phyloP scores from a whole-genome alignment of 2,888 invertebrate genomes.

The Dilophus febrilis region DNA sequence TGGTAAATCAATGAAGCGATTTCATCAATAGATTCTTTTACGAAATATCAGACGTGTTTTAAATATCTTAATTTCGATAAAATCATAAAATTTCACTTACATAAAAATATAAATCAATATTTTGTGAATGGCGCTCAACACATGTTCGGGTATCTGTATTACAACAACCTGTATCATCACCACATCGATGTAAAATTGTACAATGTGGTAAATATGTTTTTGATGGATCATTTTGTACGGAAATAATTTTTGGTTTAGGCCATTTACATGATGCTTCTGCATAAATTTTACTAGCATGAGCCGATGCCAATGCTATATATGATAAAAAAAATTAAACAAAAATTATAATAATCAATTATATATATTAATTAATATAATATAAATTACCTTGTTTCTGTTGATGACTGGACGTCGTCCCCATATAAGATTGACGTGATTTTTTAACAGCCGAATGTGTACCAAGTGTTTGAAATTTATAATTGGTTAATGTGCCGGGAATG shows the following conservation, averaged over 20 bases:
- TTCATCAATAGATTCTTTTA: too few species aligned
- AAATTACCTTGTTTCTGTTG: constrained; percentile 19
- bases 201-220: constrained; percentile 71
- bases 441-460: constrained; percentile 22
- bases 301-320: constrained; percentile 21
- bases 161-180: constrained; percentile 80
- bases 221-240: constrained; percentile 41
- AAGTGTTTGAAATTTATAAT: constrained; percentile 21
- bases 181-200: constrained; percentile 71
- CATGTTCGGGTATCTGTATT: constrained; percentile 51
- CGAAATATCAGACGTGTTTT: too few species aligned
- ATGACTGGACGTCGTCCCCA: constrained; percentile 18
- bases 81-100: too few species aligned
- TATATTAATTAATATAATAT: background rate
- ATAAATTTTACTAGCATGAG: constrained; percentile 20
- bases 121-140: constrained; percentile 53
- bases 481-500: constrained; percentile 21
- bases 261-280: constrained; percentile 20
- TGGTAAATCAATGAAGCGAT: too few species aligned
- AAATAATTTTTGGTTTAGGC: constrained; percentile 59
- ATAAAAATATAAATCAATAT: constrained; percentile 59
- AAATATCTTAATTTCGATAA: too few species aligned
- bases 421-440: constrained; percentile 18
- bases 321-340: constrained; percentile 3
- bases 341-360: background rate